Percentiles rank a stretch among this genome's conserved stretches.
Evolutionary conservation across 2,113 vertebrate species (phyloP).

Genomic region (Oryzias woworae): DNA sequence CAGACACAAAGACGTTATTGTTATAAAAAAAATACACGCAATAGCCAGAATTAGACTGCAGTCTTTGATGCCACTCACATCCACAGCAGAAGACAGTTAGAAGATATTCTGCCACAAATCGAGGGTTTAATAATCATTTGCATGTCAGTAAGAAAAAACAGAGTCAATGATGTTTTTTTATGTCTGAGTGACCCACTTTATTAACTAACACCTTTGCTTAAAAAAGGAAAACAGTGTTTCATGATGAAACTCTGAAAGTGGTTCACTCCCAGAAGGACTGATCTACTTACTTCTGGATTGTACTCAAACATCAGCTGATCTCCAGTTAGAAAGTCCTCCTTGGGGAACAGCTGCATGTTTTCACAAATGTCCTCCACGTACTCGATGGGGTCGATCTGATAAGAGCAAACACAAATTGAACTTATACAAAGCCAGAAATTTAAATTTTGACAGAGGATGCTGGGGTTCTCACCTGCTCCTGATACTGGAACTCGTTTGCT

Average conservation of each 20-base stretch:
- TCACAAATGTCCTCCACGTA: constrained; percentile 95
- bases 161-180: constrained; percentile 5
- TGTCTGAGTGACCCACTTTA: constrained; percentile 25
- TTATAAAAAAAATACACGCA: constrained; percentile 26
- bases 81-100: constrained; percentile 9
- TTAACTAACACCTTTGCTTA: constrained; percentile 34
- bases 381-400: constrained; percentile 92
- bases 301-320: constrained; percentile 95
- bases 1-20: constrained; percentile 24
- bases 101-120: constrained; percentile 7
- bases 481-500: constrained; percentile 94
- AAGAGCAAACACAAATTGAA: not conserved
- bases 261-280: constrained; percentile 32
- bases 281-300: constrained; percentile 58
- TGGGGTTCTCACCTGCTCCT: constrained; percentile 85
- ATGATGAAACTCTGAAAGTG: constrained; percentile 31
- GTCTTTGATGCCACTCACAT: constrained; percentile 18
- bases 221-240: constrained; percentile 23
- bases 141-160: no score
- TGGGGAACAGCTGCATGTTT: constrained; percentile 94
- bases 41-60: constrained; percentile 31
- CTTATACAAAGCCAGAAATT: not conserved
- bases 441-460: not conserved
- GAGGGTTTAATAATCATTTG: constrained; percentile 8
- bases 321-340: constrained; percentile 93